Base-by-base conservation (phyloP, 2,888 invertebrate species). In the Nomada flava region DNA sequence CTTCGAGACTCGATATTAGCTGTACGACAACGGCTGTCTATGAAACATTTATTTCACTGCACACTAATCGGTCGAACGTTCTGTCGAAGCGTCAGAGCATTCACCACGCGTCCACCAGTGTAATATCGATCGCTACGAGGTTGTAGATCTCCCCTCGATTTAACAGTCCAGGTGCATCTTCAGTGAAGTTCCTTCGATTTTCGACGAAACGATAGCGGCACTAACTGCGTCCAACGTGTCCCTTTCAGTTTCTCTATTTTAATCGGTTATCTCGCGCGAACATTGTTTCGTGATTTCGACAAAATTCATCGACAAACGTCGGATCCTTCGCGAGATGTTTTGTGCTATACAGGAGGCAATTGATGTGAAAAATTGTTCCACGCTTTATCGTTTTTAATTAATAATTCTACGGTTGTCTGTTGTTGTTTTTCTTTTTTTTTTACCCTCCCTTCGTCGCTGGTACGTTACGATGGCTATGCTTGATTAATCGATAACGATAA, bases 41-140 rank as follows among this genome's bases (percentile, higher is more conserved):
- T 85, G 83, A 87, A 90, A 88, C 89, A 90, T 90, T 86, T 87
- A 88, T 88, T 68, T 79, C 91, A 90, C 91, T 87, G 84, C 91
- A 90, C 90, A 90, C 90, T 84, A 60, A 62, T 62, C 47, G 71
- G 23, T 52, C 50, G 26, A 10, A 55, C 20, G 23, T 55, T 20
- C 20, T 3, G 5, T 42, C 73, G 71, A 50, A 67, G 63, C 67
- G 74, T 60, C 50, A 55, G 50, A 62, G 60, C 5, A 77, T 75
- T 85, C 86, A 85, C 85, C 60, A 64, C 70, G 65, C 67, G n/a
- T 60, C 60, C 67, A 47, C 20, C 79, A 47, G 3, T 47, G 52
- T 2, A 20, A 59, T 70, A 50, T 11, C 79, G 59, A 75, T 68
- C 78, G 75, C 63, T 55, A 64, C 55, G 23, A 73, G 64, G 15